phyloP scores from a whole-genome alignment of 1,140 invertebrate species.

The Himalopsyche phryganea region DNA sequence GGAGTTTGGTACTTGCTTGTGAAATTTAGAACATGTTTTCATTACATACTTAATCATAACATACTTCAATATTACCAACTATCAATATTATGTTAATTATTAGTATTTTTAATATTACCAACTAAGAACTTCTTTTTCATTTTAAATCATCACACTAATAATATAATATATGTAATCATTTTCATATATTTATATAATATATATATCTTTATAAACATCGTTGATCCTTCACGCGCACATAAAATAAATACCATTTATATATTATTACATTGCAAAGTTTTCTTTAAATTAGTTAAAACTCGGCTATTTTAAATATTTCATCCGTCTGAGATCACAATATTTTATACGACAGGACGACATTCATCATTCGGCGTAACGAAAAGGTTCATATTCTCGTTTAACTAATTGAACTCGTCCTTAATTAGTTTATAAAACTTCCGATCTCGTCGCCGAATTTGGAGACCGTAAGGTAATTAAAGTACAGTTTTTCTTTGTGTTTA shows the following conservation, averaged over 20 bases:
- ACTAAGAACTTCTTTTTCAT: no score
- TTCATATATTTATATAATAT: no score
- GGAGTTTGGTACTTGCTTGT: slow-evolving; percentile 29
- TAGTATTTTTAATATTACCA: no score
- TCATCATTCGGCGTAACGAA: not conserved
- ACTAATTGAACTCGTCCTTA: not conserved
- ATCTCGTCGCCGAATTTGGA: no score
- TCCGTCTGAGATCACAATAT: slow-evolving; percentile 14
- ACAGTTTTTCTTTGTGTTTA: no score
- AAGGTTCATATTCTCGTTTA: not conserved
- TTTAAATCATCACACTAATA: slow-evolving; percentile 20
- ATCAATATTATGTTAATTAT: no score
- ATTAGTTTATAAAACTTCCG: no score
- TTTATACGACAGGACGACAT: not conserved
- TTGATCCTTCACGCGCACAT: slow-evolving; percentile 18
- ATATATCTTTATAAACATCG: slow-evolving; percentile 15
- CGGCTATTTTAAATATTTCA: slow-evolving; percentile 5
- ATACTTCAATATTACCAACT: slow-evolving; percentile 11
- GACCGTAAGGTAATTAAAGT: no score
- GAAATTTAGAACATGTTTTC: slow-evolving; percentile 33
- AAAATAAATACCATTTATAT: not conserved
- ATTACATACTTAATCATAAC: slow-evolving; percentile 27
- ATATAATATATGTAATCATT: not conserved
- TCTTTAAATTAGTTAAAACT: slow-evolving; percentile 11
- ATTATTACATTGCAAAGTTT: slow-evolving; percentile 9